Percentiles rank a stretch among this genome's conserved stretches.
phyloP scores from a whole-genome alignment of 2,113 vertebrate species.

The Heteronetta atricapilla region DNA sequence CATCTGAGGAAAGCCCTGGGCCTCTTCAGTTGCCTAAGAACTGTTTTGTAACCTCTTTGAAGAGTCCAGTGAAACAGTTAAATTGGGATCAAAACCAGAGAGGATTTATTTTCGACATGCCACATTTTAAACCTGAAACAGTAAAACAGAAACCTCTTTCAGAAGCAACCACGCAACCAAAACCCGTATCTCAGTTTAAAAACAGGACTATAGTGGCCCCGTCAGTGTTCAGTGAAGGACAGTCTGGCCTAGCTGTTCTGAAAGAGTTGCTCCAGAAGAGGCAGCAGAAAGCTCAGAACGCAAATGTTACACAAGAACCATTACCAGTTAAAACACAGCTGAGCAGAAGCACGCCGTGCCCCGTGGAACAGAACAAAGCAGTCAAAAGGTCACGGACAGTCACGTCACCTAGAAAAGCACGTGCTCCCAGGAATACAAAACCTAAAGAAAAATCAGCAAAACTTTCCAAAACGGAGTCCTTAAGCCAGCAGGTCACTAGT shows the following conservation, averaged over 20 bases:
- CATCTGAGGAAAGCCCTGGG: conserved; percentile 73
- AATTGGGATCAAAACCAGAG: conserved; percentile 80
- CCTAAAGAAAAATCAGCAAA: conserved; percentile 83
- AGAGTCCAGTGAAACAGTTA: conserved; percentile 80
- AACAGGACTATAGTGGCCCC: conserved; percentile 76
- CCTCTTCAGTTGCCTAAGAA: conserved; percentile 72
- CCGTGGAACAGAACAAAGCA: conserved; percentile 74
- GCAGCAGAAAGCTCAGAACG: conserved; percentile 83
- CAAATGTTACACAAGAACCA: conserved; percentile 53
- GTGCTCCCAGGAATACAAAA: conserved; percentile 76
- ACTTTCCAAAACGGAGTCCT: conserved; percentile 76
- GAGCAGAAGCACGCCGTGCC: conserved; percentile 59
- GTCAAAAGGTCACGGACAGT: conserved; percentile 78
- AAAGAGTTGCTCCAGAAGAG: conserved; percentile 94
- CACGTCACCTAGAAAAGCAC: conserved; percentile 81
- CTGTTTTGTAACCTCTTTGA: conserved; percentile 77
- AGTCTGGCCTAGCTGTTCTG: conserved; percentile 90
- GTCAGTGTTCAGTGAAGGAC: conserved; percentile 78
- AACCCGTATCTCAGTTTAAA: conserved; percentile 75
- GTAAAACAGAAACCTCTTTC: conserved; percentile 71
- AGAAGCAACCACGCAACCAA: conserved; percentile 75
- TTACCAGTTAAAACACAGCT: conserved; percentile 66
- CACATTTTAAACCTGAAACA: conserved; percentile 75
- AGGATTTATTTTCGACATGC: conserved; percentile 77
- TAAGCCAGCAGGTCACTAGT: conserved; percentile 73